Base-by-base conservation (phyloP, 2,888 invertebrate genomes). In the Alsophila aescularia region DNA sequence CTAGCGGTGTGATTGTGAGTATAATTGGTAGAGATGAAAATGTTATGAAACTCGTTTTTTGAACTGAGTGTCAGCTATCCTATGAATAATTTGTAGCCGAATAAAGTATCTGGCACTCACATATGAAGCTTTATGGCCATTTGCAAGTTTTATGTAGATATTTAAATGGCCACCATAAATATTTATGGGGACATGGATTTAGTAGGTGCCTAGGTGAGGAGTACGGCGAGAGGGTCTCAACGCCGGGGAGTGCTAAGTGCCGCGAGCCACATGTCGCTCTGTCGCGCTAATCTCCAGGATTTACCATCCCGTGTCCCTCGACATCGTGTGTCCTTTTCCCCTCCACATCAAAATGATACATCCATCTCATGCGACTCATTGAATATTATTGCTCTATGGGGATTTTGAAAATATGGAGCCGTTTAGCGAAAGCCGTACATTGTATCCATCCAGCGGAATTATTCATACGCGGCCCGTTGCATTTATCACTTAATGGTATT, bases 401-500 rank as follows among this genome's bases (percentile, higher is more conserved):
- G 91, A 91, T 91, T 90, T 90, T 87, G 86, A 89, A 91, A 91
- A 91, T 90, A 91, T 91, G 91, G 88, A 90, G 83, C 87, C 91
- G 90, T 90, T 91, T 91, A 91, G 84, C 79, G 75, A 90, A 87
- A 89, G 88, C 89, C 81, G 85, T 87, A 90, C 88, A 90, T 89
- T 90, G 90, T 91, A 87, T 89, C 90, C 89, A 83, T 87, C 81
- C 80, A 77, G 79, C 72, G 85, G 90, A 90, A 91, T 90, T 90
- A 91, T 91, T 91, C 90, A 90, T 87, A 89, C 79, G 74, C 79
- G 83, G 75, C 85, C 77, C 85, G 84, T 77, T 87, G 89, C 88
- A 87, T 90, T 90, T 90, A 90, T 90, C 90, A 88, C 90, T 89
- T 90, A 90, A 91, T 90, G 89, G 90, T 85, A 90, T 91, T 90